These are phyloP conservation scores for Andrena minutula DNA, from an alignment of 2,888 invertebrate genomes.

Conservation along the genomic window DNA sequence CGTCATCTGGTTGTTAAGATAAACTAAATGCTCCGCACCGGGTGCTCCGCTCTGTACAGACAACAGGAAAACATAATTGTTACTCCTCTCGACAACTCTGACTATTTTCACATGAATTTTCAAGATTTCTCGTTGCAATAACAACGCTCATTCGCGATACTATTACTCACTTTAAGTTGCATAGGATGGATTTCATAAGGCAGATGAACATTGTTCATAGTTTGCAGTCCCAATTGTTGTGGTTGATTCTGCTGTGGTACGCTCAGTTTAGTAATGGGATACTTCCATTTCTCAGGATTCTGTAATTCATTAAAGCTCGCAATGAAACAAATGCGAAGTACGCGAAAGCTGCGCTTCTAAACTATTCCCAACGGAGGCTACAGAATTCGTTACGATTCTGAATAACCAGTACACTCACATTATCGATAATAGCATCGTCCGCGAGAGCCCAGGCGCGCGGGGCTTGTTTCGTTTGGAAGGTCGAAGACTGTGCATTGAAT, in stretches of 20 bases:
- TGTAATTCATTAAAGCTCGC: slow-evolving; percentile 84
- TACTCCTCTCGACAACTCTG: neutral
- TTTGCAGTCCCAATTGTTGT: slow-evolving; percentile 87
- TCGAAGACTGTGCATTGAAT: slow-evolving; percentile 87
- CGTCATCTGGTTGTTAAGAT: slow-evolving; percentile 85
- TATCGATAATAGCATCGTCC: slow-evolving; percentile 94
- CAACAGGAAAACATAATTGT: slow-evolving; percentile 24
- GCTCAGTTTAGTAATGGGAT: slow-evolving; percentile 86
- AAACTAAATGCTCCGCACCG: slow-evolving; percentile 87
- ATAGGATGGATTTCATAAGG: slow-evolving; percentile 84
- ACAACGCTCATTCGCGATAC: neutral
- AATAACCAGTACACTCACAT: slow-evolving; percentile 86
- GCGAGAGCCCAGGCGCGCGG: slow-evolving; percentile 93
- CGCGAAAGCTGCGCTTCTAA: neutral
- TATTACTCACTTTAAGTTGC: slow-evolving; percentile 82
- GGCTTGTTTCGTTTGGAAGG: slow-evolving; percentile 90
- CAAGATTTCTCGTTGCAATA: neutral
- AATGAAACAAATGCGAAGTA: slow-evolving; percentile 56
- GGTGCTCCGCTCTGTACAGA: slow-evolving; percentile 86
- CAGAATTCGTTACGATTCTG: neutral
- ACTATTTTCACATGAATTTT: too few relatives aligned
- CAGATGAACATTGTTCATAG: slow-evolving; percentile 85
- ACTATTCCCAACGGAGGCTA: neutral
- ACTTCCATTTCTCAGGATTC: slow-evolving; percentile 96
- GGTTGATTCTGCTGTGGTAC: slow-evolving; percentile 87